Evolutionary conservation across 2,113 vertebrate species (phyloP), one percentile per base, ranked within the genome.

Genomic region (Potamarius usumacintae): DNA sequence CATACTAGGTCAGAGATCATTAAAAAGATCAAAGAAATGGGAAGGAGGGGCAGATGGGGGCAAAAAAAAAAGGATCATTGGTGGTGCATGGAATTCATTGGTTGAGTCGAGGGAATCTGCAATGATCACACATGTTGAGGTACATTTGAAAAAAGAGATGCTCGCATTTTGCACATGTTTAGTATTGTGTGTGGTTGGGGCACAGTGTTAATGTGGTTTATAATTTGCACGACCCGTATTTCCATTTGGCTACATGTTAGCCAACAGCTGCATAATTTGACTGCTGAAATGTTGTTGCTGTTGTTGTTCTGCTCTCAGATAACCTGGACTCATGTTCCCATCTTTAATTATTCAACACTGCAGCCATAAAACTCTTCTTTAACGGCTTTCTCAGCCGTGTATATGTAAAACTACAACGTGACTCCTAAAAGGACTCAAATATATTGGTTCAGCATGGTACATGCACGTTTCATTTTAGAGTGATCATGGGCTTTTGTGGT

Each of bases 1-100:
- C 89, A 88, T 89, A 88, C 63, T 89, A 90, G 92, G 90, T 92
- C 91, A 91, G 85, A 92, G 91, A 94, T 92, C 92, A 91, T 88
- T 91, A 88, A 86, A 86, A 72, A 80, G 85, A 89, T 88, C 82
- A 80, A 82, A 88, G 85, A 86, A 27, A 42, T 42, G 42, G 42
- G 65, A 74, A 11, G 42, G 57, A 52, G 48, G 52, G 63, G 65
- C 10, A 1, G 2, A 1, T 18, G 58, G 18, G 20, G 18, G 18
- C 0, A 11, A 11, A 42, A 42, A n/a, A 42, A 90, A 60, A 48
- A 9, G 15, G 7, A 74, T 78, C 27, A 7, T 25, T 63, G 69
- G 30, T 80, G 72, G 74, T 67, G 74, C 55, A 84, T 30, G 52
- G 77, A 50, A 34, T 63, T 65, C 87, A 58, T 18, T 83, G 34